These are phyloP conservation scores for Orchesellides sinensis DNA, from an alignment of 2,888 invertebrate genomes.

Conservation along the genomic window DNA sequence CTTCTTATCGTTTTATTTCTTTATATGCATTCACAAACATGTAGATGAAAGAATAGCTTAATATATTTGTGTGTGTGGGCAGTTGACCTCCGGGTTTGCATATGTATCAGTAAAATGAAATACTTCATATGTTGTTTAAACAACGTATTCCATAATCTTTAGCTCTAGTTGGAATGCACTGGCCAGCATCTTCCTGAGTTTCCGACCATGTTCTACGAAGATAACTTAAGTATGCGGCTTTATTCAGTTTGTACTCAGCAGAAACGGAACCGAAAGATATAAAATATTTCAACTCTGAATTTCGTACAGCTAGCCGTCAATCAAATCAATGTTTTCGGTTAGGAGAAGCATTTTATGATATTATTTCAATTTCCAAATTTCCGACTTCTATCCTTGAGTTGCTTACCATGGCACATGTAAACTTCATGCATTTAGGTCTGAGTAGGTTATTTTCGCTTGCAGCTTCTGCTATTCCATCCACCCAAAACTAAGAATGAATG, in stretches of 20 bases:
- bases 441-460: conserved; percentile 20
- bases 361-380: not conserved
- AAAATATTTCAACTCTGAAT: conserved; percentile 33
- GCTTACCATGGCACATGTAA: conserved; percentile 4
- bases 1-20: too few relatives aligned
- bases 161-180: not conserved
- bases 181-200: not conserved
- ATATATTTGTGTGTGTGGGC: not conserved
- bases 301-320: conserved; percentile 37
- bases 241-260: not conserved
- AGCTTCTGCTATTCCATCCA: conserved; percentile 3
- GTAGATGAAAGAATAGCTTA: too few relatives aligned
- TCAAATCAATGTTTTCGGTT: conserved; percentile 28
- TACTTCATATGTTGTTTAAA: not conserved
- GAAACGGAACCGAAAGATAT: not conserved
- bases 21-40: too few relatives aligned
- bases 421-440: conserved; percentile 12
- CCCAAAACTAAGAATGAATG: not conserved
- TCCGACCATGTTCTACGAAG: not conserved
- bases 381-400: not conserved
- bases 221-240: not conserved
- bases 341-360: not conserved
- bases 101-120: not conserved
- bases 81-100: not conserved
- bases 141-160: not conserved